phyloP scores from a whole-genome alignment of 2,888 invertebrate genomes.

The Portevinia maculata region DNA sequence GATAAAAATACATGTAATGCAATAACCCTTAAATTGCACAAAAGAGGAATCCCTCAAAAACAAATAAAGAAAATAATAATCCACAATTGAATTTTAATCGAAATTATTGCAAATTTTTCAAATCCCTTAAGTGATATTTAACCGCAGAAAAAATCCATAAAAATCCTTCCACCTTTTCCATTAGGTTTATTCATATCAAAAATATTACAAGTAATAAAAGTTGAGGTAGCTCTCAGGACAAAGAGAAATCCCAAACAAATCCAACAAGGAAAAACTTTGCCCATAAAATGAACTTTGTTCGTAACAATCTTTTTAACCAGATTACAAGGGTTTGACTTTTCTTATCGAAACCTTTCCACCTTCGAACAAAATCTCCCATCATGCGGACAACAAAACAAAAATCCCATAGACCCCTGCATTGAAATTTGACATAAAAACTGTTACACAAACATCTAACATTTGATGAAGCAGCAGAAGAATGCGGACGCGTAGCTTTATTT shows the following conservation, averaged over 20 bases:
- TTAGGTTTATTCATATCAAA: constrained; percentile 33
- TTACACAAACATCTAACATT: constrained; percentile 15
- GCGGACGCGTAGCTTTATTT: background rate
- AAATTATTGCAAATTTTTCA: constrained; percentile 3
- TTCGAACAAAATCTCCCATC: background rate
- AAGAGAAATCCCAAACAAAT: constrained; percentile 43
- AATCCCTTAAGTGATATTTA: constrained; percentile 18
- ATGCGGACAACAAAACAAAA: background rate
- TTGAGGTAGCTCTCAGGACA: constrained; percentile 15
- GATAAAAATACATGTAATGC: too few species aligned
- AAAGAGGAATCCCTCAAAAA: background rate
- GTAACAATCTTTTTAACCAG: constrained; percentile 62
- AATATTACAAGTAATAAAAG: constrained; percentile 42
- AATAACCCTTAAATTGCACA: too few species aligned
- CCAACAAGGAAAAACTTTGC: constrained; percentile 44
- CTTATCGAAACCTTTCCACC: constrained; percentile 27
- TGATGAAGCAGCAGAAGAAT: background rate
- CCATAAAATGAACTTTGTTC: constrained; percentile 42
- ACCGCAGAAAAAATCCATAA: background rate
- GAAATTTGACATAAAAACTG: constrained; percentile 14
- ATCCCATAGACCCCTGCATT: constrained; percentile 20
- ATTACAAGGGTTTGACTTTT: constrained; percentile 69
- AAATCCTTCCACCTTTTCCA: constrained; percentile 10
- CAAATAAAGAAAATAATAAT: background rate
- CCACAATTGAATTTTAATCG: constrained; percentile 18